phyloP scores from a whole-genome alignment of 2,888 invertebrate species.

The Latrodectus hesperus region DNA sequence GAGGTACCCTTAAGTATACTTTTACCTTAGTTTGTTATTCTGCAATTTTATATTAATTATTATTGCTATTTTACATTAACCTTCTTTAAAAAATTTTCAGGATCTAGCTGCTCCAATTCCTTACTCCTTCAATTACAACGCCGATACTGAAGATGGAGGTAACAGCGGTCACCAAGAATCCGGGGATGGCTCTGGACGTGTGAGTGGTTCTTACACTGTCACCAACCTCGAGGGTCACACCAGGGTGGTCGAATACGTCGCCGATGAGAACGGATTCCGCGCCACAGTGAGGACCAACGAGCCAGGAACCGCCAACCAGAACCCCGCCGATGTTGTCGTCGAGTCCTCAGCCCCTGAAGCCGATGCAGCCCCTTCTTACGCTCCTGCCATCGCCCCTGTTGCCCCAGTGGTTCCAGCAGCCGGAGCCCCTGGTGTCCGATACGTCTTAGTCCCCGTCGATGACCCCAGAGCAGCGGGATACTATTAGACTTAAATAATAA shows the following conservation, averaged over 20 bases:
- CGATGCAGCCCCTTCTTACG: constrained; percentile 11
- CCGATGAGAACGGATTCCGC: constrained; percentile 70
- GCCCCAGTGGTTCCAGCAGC: neutral
- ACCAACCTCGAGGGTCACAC: constrained; percentile 69
- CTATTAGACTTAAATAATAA: constrained; percentile 21
- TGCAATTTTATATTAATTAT: neutral
- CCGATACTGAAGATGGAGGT: constrained; percentile 63
- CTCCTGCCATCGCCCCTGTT: neutral
- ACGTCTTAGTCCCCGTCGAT: constrained; percentile 50
- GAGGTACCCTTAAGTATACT: too few species aligned
- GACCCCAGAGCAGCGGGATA: constrained; percentile 58
- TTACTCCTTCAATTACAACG: constrained; percentile 51
- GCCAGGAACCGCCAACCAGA: constrained; percentile 69
- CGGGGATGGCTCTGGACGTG: constrained; percentile 67
- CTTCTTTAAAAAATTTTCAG: neutral
- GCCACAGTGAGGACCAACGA: constrained; percentile 70
- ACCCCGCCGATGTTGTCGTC: constrained; percentile 68
- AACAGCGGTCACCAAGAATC: constrained; percentile 62
- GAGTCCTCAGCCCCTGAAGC: constrained; percentile 59
- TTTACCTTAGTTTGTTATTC: too few species aligned
- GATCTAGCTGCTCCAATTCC: constrained; percentile 43
- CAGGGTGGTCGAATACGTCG: constrained; percentile 70
- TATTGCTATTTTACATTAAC: neutral
- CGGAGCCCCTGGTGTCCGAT: constrained; percentile 8
- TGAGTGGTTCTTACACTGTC: constrained; percentile 70